Evolutionary conservation across 2,888 invertebrate genomes (phyloP), one percentile per base, ranked within the genome.

Genomic region (Pyrgus malvae): DNA sequence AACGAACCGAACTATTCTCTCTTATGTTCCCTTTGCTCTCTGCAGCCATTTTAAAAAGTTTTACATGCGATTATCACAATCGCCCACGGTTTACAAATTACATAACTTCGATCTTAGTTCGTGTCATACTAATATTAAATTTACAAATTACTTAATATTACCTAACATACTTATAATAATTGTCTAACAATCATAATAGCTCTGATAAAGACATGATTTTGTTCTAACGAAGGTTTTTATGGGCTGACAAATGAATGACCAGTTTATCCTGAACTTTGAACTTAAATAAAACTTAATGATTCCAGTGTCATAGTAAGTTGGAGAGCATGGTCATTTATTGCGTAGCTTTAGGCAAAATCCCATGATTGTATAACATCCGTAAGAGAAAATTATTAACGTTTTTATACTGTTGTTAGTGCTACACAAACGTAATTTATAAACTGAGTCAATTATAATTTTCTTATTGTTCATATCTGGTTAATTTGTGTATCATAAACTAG

Each of bases 201-300:
- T 74, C 67, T 78, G 78, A 84, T 82, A 79, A 76, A 83, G 80
- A 78, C 79, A 80, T 83, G 78, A 78, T 79, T 80, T 73, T 68
- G 70, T 74, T 61, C 62, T 66, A 67, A 70, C 67, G 64, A 69
- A 67, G 66, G 70, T 74, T 74, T 76, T 74, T 72, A 69, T 69
- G 60, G 61, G 60, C 56, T 62, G 61, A 65, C 61, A 69, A 59
- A 66, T 59, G 45, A 16, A 8, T 7, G 7, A 58, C 80, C 73
- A 77, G 48, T 48, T 4, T 63, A 68, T 48, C 17, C 25, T 61
- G 80, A 76, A 27, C 72, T 64, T 14, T 45, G 4, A 4, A 21
- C 17, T 17, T n/a, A 8, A 27, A n/a, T 23, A 31, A 19, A 19
- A 9, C 9, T 29, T 16, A 12, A 33, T 38, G 37, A 25, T 48